Evolutionary conservation across 1,140 invertebrate genomes (phyloP).

Genomic region (Diachasma alloeum): DNA sequence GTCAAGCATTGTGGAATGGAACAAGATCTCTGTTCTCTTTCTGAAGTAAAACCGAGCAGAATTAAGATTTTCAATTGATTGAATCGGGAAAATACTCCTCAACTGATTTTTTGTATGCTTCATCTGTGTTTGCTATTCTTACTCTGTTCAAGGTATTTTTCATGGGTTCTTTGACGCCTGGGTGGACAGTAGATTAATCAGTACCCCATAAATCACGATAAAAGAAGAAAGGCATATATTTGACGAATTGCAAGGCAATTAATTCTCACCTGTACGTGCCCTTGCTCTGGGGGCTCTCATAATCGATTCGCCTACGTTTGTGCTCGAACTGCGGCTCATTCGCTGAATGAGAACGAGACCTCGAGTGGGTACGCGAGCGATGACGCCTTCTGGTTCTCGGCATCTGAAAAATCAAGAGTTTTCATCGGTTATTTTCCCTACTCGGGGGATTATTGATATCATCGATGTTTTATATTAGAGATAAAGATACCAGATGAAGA

Average conservation of each 20-base stretch:
- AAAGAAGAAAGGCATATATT: not conserved
- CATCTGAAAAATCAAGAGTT: constrained; percentile 71
- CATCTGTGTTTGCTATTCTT: not conserved
- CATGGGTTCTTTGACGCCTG: not conserved
- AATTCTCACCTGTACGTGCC: constrained; percentile 66
- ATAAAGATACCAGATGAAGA: too few relatives aligned
- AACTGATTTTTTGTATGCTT: not conserved
- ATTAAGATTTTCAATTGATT: not conserved
- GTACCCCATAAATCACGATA: not conserved
- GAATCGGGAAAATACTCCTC: not conserved
- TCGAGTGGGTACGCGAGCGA: constrained; percentile 73
- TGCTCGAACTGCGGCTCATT: constrained; percentile 64
- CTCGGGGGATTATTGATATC: not conserved
- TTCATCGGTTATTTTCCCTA: not conserved
- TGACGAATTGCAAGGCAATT: not conserved
- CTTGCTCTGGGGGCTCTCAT: constrained; percentile 66
- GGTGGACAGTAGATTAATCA: not conserved
- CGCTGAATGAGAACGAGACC: constrained; percentile 65
- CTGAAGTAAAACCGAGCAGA: too few relatives aligned
- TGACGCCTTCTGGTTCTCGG: constrained; percentile 80
- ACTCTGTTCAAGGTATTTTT: not conserved
- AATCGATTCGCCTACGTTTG: constrained; percentile 68
- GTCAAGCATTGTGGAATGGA: not conserved
- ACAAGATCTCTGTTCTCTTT: too few relatives aligned
- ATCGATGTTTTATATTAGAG: too few relatives aligned